These are phyloP conservation scores for Ceratitis capitata DNA, from an alignment of 1,140 invertebrate species.

Conservation along the genomic window DNA sequence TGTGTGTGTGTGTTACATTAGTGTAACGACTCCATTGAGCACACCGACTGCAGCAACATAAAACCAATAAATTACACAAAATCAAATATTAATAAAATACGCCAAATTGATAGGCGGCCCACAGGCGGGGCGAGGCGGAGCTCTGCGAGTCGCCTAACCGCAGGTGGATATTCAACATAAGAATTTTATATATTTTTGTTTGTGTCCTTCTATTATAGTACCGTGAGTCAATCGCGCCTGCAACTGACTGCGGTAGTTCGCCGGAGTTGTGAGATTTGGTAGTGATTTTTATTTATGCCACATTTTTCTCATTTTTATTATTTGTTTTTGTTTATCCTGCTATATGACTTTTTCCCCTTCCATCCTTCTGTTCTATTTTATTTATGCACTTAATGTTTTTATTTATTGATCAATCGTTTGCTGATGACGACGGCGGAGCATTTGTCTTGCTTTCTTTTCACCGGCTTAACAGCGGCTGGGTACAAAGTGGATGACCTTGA, in stretches of 20 bases:
- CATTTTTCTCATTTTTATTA: not conserved
- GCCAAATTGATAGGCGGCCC: not conserved
- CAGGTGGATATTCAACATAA: not conserved
- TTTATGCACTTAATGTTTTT: not conserved
- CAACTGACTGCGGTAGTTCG: not conserved
- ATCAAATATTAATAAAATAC: slow-evolving; percentile 18
- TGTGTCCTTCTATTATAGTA: not conserved
- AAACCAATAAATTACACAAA: slow-evolving; percentile 5
- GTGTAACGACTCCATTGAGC: slow-evolving; percentile 4
- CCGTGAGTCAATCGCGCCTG: not conserved
- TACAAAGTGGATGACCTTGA: not conserved
- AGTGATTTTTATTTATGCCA: not conserved
- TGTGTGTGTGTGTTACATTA: not conserved
- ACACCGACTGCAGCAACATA: not conserved
- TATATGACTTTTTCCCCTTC: not conserved
- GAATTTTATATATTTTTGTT: not conserved
- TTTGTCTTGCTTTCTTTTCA: not conserved
- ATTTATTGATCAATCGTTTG: not conserved
- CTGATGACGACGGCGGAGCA: not conserved
- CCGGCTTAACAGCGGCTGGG: not conserved
- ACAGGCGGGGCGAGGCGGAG: not conserved
- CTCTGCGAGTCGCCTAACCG: no score
- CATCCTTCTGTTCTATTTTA: not conserved
- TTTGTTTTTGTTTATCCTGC: not conserved
- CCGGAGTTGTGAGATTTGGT: not conserved